These are phyloP conservation scores for Metopia argyrocephala DNA, from an alignment of 2,888 invertebrate species.

Conservation along the genomic window DNA sequence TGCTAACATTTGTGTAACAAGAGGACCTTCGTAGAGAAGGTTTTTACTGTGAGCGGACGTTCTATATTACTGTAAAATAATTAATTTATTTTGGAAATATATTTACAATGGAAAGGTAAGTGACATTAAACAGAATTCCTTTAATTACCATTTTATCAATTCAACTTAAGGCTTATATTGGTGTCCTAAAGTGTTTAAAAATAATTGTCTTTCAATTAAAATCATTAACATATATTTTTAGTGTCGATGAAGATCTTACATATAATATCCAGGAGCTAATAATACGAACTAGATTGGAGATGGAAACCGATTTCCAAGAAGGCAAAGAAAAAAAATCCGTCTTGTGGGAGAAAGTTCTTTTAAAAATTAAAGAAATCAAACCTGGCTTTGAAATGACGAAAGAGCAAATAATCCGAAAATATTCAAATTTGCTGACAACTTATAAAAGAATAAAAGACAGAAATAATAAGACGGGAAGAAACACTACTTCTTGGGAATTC, in stretches of 20 bases:
- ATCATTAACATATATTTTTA: not conserved
- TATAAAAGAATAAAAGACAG: constrained; percentile 18
- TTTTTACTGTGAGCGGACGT: no score
- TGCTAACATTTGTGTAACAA: no score
- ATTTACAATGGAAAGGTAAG: no score
- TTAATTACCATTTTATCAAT: no score
- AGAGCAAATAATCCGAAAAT: constrained; percentile 20
- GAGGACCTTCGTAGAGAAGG: no score
- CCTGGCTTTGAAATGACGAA: constrained; percentile 19
- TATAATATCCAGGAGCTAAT: not conserved
- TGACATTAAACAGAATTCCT: no score
- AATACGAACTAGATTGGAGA: constrained; percentile 7
- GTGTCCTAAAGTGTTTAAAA: no score
- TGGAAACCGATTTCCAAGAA: constrained; percentile 13
- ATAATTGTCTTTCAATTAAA: no score
- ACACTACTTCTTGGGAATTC: constrained; percentile 10
- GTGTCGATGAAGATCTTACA: not conserved
- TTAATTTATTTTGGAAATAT: no score
- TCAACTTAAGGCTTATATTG: no score
- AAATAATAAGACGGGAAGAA: constrained; percentile 6
- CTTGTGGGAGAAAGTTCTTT: not conserved
- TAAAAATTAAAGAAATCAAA: constrained; percentile 18
- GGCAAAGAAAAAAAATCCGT: constrained; percentile 14
- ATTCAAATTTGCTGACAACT: not conserved
- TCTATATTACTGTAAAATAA: no score